Conservation (phyloP, 92 coral and sea anemone species). For the Zoanthus sociatus region DNA sequence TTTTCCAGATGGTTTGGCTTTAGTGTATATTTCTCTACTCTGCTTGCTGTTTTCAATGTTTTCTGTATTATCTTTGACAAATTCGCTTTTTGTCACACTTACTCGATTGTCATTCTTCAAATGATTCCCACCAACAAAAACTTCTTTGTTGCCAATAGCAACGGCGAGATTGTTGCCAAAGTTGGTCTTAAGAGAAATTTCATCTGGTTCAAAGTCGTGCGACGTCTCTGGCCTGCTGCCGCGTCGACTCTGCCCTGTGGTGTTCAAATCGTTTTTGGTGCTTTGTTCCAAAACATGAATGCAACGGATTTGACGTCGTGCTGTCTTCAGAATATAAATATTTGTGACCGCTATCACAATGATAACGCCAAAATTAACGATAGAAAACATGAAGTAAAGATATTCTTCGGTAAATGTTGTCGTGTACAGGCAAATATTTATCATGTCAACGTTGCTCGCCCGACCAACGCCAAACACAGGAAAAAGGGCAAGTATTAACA, state of each 20-base stretch:
- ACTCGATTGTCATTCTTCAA: not conserved
- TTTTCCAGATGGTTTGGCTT: not conserved
- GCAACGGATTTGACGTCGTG: slow-evolving; percentile 79
- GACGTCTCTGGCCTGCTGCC: not conserved
- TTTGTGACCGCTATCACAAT: slow-evolving; percentile 78
- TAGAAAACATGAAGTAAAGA: slow-evolving; percentile 77
- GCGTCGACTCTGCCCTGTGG: slow-evolving; percentile 37
- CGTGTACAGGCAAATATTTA: slow-evolving; percentile 84
- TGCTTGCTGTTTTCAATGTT: not conserved
- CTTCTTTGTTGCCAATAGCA: slow-evolving; percentile 2
- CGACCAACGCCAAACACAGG: slow-evolving; percentile 88
- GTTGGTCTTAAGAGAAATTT: not conserved
- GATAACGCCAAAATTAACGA: slow-evolving; percentile 82
- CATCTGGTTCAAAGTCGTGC: not conserved
- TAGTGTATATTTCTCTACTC: not conserved
- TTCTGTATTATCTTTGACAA: not conserved
- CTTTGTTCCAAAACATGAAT: slow-evolving; percentile 65
- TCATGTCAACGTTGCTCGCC: slow-evolving; percentile 57
- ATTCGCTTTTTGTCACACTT: not conserved
- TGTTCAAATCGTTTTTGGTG: slow-evolving; percentile 32
- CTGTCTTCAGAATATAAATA: slow-evolving; percentile 81
- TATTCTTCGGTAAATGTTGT: slow-evolving; percentile 81
- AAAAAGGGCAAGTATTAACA: slow-evolving; percentile 68
- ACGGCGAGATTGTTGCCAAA: not conserved
- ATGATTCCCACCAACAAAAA: not conserved